Percentiles rank a stretch among this genome's conserved stretches.
Evolutionary conservation across 2,113 vertebrate species (phyloP).

Genomic region (Vulpes lagopus): DNA sequence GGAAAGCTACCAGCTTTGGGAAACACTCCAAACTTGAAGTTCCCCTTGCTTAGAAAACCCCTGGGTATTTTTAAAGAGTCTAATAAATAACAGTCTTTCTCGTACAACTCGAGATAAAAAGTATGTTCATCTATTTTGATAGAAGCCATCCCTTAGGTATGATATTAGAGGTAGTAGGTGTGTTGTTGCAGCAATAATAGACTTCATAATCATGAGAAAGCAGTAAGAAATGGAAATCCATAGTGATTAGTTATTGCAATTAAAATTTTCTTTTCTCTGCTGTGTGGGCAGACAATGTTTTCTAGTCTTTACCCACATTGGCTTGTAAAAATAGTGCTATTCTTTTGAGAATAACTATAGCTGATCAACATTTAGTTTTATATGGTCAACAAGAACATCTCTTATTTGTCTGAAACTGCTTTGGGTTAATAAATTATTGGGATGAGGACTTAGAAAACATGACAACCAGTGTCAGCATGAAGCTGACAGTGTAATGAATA

Average conservation of each 20-base stretch:
- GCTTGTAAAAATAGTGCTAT: not conserved
- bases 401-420: constrained; percentile 1
- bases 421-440: not conserved
- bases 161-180: not conserved
- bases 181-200: not conserved
- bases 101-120: not conserved
- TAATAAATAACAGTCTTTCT: not conserved
- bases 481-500: constrained; percentile 39
- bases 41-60: not conserved
- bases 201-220: not conserved
- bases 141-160: not conserved
- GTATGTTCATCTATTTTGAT: not conserved
- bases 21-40: not conserved
- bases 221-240: not conserved
- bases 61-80: not conserved
- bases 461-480: not conserved
- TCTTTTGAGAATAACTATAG: not conserved
- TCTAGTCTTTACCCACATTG: not conserved
- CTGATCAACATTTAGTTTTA: not conserved
- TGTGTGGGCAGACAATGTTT: not conserved
- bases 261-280: not conserved
- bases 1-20: not conserved
- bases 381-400: not conserved
- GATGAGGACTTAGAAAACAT: not conserved
- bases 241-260: not conserved